Evolutionary conservation across 2,113 vertebrate species (phyloP).

Genomic region (Emydocephalus ijimae): DNA sequence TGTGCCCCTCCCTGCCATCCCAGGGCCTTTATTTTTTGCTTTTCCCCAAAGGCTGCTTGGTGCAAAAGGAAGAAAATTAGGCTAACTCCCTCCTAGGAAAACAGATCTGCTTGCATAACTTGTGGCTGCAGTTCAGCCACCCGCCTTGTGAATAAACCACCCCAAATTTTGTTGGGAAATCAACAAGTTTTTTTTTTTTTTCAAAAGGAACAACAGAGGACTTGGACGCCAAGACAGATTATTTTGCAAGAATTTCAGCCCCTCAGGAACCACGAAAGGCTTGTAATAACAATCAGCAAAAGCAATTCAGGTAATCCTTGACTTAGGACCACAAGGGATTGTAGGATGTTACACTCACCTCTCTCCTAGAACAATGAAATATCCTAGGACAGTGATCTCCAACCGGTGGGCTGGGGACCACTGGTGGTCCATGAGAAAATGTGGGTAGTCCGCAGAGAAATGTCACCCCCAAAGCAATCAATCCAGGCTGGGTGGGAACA

Average conservation of each 20-base stretch:
- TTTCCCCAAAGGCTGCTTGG: neutral
- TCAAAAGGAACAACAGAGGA: neutral
- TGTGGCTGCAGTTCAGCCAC: neutral
- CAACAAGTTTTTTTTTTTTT: neutral
- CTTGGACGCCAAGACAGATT: neutral
- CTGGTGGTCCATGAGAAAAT: too few species aligned
- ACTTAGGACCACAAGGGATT: neutral
- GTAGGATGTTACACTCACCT: too few species aligned
- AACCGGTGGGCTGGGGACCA: too few species aligned
- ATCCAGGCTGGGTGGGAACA: too few species aligned
- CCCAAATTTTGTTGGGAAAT: neutral
- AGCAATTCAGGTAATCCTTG: neutral
- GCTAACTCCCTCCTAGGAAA: neutral
- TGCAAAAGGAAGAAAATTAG: neutral
- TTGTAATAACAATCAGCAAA: neutral
- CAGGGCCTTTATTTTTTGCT: neutral
- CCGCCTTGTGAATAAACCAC: neutral
- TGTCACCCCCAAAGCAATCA: too few species aligned
- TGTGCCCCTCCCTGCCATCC: neutral
- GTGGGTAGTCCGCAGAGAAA: too few species aligned
- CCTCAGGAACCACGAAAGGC: neutral
- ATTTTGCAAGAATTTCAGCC: neutral
- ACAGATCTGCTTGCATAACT: neutral
- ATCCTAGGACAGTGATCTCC: too few species aligned
- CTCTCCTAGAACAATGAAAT: too few species aligned